Percentiles rank a stretch among this genome's conserved stretches.
Conservation (phyloP, 1,140 invertebrate species). For the Hylyphantes graminicola region DNA sequence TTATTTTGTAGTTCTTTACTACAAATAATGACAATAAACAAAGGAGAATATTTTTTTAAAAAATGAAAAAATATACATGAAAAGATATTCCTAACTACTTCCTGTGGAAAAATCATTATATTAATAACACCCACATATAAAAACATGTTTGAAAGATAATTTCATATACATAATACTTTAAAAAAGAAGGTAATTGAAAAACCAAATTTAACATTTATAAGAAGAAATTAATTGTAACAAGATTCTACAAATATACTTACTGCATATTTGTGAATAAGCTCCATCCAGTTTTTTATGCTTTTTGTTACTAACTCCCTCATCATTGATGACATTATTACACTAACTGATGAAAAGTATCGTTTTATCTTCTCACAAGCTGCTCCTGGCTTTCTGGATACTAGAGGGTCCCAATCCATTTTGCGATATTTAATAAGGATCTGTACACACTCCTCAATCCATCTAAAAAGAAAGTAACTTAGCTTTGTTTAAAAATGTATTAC, state of each 20-base stretch:
- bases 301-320: conserved; percentile 41
- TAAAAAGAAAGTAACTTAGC: conserved; percentile 8
- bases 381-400: conserved; percentile 31
- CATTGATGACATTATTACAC: conserved; percentile 44
- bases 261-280: conserved; percentile 53
- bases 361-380: conserved; percentile 32
- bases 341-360: conserved; percentile 46
- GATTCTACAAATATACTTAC: conserved; percentile 23
- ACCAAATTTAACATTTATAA: not conserved
- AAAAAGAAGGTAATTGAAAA: not conserved
- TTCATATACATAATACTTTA: no score
- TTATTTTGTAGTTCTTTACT: no score
- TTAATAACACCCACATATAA: not conserved
- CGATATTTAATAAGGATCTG: conserved; percentile 37
- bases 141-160: not conserved
- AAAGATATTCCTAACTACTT: not conserved
- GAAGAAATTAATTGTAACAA: not conserved
- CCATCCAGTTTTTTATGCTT: conserved; percentile 27
- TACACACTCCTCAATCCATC: conserved; percentile 41
- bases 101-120: not conserved
- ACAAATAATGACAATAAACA: no score
- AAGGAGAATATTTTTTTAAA: no score
- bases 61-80: no score
- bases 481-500: not conserved
- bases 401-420: conserved; percentile 47